These are phyloP conservation scores for Drosophila silvestris DNA, from an alignment of 2,888 invertebrate genomes.

Conservation along the genomic window DNA sequence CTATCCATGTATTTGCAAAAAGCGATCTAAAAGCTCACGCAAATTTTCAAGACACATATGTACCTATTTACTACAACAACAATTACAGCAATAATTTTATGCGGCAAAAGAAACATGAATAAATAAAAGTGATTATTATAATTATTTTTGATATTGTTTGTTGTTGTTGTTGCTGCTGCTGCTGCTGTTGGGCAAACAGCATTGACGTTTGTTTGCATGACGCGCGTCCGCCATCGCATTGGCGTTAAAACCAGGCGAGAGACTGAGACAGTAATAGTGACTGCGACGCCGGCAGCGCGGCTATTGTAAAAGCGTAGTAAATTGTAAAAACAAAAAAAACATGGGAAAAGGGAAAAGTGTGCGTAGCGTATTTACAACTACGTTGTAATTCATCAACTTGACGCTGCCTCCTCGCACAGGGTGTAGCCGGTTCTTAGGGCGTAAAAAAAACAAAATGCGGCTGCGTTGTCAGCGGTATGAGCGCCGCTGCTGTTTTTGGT, in stretches of 20 bases:
- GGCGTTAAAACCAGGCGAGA: conserved; percentile 18
- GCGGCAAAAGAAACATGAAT: conserved; percentile 53
- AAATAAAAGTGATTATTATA: conserved; percentile 43
- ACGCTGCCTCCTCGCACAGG: conserved; percentile 32
- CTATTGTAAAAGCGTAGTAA: conserved; percentile 69
- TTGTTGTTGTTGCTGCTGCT: conserved; percentile 28
- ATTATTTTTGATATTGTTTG: conserved; percentile 23
- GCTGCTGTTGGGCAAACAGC: conserved; percentile 38
- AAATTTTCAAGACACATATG: conserved; percentile 9
- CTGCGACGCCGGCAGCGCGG: conserved; percentile 31
- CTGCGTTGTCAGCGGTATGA: conserved; percentile 64
- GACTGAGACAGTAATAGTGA: conserved; percentile 10
- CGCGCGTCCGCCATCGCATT: conserved; percentile 40
- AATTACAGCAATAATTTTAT: conserved; percentile 46
- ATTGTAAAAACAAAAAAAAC: conserved; percentile 27
- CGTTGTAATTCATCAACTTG: conserved; percentile 72
- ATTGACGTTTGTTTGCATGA: conserved; percentile 73
- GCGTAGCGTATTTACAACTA: conserved; percentile 57
- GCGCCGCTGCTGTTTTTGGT: conserved; percentile 15
- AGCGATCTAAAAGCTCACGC: conserved; percentile 30
- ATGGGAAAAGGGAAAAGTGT: conserved; percentile 19
- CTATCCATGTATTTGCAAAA: conserved; percentile 12
- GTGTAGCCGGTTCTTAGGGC: conserved; percentile 40
- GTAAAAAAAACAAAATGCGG: conserved; percentile 64
- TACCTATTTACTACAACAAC: conserved; percentile 1